Evolutionary conservation across 2,797 vertebrate genomes (phyloP).

Genomic region (Gadopsis bispinosus): DNA sequence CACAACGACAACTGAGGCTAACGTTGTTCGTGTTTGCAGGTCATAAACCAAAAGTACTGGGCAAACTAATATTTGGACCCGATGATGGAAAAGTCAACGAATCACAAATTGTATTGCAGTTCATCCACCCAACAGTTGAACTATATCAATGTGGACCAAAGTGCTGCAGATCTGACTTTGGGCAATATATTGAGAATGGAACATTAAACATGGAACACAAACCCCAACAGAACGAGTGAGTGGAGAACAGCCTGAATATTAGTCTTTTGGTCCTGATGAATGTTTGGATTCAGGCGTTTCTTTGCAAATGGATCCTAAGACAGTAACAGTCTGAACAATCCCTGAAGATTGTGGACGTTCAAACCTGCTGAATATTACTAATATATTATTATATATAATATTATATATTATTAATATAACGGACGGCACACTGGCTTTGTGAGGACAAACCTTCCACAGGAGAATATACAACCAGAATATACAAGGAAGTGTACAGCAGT

Average conservation of each 20-base stretch:
- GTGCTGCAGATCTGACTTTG: background rate
- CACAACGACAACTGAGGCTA: too few species aligned
- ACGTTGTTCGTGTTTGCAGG: too few species aligned
- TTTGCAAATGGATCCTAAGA: background rate
- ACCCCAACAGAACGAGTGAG: background rate
- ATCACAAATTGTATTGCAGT: background rate
- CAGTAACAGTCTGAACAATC: background rate
- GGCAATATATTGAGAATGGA: background rate
- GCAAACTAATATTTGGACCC: background rate
- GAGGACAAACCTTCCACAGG: background rate
- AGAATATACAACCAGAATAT: background rate
- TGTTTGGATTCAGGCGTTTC: background rate
- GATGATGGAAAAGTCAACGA: background rate
- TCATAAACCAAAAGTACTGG: too few species aligned
- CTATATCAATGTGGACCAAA: background rate
- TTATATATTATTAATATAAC: too few species aligned
- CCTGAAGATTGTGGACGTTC: background rate
- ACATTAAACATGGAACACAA: background rate
- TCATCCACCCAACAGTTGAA: background rate
- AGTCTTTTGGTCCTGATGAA: background rate
- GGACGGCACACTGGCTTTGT: background rate
- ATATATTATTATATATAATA: too few species aligned
- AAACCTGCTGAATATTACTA: too few species aligned
- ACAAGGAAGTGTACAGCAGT: background rate
- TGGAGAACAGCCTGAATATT: background rate